Evolutionary conservation across 2,797 vertebrate species (phyloP).

Genomic region (Alfaro cultratus): DNA sequence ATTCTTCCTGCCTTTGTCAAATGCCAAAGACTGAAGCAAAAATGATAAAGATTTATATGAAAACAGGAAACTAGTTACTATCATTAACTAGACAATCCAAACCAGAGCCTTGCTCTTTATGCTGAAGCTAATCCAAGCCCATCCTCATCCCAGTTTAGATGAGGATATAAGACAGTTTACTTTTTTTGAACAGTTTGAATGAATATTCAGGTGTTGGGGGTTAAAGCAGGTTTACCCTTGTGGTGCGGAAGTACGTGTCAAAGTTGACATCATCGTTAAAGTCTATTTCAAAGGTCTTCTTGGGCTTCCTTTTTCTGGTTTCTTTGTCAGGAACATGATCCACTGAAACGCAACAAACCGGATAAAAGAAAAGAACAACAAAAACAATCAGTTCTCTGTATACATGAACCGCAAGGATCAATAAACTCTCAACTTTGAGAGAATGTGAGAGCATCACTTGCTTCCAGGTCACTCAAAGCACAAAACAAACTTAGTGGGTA

Average conservation of each 20-base stretch:
- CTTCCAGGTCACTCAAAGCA: background rate
- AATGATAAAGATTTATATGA: background rate
- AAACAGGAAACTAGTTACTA: background rate
- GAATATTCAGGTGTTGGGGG: background rate
- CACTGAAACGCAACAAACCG: slow-evolving; percentile 57
- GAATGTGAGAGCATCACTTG: background rate
- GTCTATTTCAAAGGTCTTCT: slow-evolving; percentile 86
- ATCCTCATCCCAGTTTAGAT: background rate
- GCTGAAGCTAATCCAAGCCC: background rate
- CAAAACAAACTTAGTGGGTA: background rate
- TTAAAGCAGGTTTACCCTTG: slow-evolving; percentile 79
- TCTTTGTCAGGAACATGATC: slow-evolving; percentile 83
- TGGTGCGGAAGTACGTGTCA: slow-evolving; percentile 82
- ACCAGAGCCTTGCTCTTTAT: background rate
- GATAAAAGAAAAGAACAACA: background rate
- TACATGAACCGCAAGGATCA: background rate
- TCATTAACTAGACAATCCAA: background rate
- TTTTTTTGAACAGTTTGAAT: background rate
- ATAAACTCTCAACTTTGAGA: background rate
- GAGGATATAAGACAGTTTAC: background rate
- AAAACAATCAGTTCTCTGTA: background rate
- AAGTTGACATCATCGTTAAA: slow-evolving; percentile 89
- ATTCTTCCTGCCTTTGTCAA: too few relatives aligned
- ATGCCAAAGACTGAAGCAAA: background rate
- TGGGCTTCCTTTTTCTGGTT: slow-evolving; percentile 79